phyloP scores from a whole-genome alignment of 2,113 vertebrate species.

The Daphoenositta chrysoptera region DNA sequence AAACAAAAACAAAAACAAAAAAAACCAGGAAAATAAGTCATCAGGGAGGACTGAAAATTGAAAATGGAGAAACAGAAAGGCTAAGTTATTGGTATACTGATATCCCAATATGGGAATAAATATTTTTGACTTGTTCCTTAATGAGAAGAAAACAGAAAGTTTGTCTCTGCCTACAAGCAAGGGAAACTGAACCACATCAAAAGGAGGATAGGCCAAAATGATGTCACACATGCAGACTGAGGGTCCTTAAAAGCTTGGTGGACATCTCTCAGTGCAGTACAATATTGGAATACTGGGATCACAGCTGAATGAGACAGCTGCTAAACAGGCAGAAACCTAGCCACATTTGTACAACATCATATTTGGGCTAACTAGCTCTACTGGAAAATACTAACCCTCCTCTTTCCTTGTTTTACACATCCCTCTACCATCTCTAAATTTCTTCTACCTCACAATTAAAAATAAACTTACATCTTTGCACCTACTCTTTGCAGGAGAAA shows the following conservation, averaged over 20 bases:
- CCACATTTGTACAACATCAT: not conserved
- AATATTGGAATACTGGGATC: not conserved
- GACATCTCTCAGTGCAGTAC: not conserved
- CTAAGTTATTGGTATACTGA: not conserved
- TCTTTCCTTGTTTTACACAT: not conserved
- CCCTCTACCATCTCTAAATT: not conserved
- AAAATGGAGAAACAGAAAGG: not conserved
- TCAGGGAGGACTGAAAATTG: rapidly evolving
- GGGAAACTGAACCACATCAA: not conserved
- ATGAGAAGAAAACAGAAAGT: not conserved
- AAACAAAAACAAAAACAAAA: too few relatives aligned
- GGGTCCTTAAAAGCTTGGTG: not conserved
- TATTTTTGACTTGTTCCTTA: not conserved
- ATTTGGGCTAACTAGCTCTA: not conserved
- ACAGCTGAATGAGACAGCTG: not conserved
- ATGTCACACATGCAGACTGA: not conserved
- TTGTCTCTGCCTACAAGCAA: rapidly evolving
- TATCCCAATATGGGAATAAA: not conserved
- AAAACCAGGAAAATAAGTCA: too few relatives aligned
- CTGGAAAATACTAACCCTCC: not conserved
- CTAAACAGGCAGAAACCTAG: not conserved
- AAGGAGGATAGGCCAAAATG: not conserved
- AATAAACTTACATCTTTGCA: not conserved
- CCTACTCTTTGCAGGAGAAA: not conserved
- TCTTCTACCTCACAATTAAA: not conserved